These are phyloP conservation scores for Teinopalpus imperialis DNA, from an alignment of 2,888 invertebrate species.

Conservation along the genomic window DNA sequence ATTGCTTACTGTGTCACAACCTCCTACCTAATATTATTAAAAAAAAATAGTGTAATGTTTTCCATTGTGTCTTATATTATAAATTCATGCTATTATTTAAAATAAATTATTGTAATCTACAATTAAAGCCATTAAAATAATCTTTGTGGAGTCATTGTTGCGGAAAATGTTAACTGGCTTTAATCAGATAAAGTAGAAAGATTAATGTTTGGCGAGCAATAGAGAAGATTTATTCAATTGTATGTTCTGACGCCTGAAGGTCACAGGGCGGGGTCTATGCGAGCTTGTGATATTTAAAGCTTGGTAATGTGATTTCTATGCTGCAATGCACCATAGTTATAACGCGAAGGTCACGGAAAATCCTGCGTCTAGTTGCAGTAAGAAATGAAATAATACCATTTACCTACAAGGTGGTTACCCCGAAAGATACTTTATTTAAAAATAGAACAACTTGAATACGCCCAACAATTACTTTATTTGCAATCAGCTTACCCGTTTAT, in stretches of 20 bases:
- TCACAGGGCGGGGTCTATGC: constrained; percentile 44
- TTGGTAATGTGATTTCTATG: constrained; percentile 61
- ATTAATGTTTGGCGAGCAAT: constrained; percentile 21
- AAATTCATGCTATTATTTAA: no score
- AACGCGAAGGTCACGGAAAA: constrained; percentile 54
- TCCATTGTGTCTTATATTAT: no score
- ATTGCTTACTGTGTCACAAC: no score
- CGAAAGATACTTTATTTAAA: no score
- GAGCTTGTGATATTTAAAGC: constrained; percentile 50
- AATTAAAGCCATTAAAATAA: constrained; percentile 2
- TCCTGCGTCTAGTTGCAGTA: constrained; percentile 50
- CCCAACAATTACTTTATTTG: no score
- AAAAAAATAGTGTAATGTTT: no score
- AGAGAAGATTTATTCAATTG: constrained; percentile 26
- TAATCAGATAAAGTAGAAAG: constrained; percentile 21
- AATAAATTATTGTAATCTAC: neutral
- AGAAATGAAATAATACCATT: no score
- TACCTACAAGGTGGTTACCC: no score
- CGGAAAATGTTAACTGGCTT: constrained; percentile 12
- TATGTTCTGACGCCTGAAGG: constrained; percentile 47
- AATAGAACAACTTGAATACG: no score
- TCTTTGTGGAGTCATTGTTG: neutral
- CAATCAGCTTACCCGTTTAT: no score
- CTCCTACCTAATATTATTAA: no score
- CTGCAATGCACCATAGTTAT: constrained; percentile 68